Base-by-base conservation (phyloP, 2,888 invertebrate species). In the Lacanobia wlatinum region DNA sequence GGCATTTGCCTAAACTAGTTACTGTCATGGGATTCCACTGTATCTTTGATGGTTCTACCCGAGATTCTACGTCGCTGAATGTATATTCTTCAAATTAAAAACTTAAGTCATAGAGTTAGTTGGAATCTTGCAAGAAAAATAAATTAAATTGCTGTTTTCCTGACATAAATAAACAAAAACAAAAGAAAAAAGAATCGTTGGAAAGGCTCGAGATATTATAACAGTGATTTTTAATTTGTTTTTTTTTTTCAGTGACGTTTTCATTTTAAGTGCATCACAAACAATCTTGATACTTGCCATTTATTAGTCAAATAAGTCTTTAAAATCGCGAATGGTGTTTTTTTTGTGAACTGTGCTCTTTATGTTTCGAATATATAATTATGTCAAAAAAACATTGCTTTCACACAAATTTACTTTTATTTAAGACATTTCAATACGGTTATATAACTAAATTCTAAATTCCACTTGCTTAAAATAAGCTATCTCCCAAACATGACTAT, bases 401-500 rank as follows among this genome's bases (percentile, higher is more conserved):
- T 43, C 10, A 12, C 14, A 12, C 12, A 14, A 14, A n/a, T 4
- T 18, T 48, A 1, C 18, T 2, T 48, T 2, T 2, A 23, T 23
- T 38, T 48, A 2, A 28, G 4, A 28, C 2, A 23, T 18, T 38
- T 1, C 14, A 34, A 10, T 8, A n/a, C 3, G 6, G 9, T 8
- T 40, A 43, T 14, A 12, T 0, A 40, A 64, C n/a, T 7, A 18
- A 56, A 52, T 56, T 60, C 28, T 58, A 60, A 43, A 55, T 59
- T 70, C 46, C 10, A 55, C 23, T 71, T 59, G 28, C 60, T 81
- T 16, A 71, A 84, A 83, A 73, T 79, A 83, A 83, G 68, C 56
- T 68, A 76, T 75, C 66, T 66, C 70, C 58, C 43, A 71, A 83
- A 67, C 80, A 58, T 52, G 67, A 77, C 73, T 81, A 73, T 78